phyloP scores from a whole-genome alignment of 2,888 invertebrate genomes.

The Elysia crispata region DNA sequence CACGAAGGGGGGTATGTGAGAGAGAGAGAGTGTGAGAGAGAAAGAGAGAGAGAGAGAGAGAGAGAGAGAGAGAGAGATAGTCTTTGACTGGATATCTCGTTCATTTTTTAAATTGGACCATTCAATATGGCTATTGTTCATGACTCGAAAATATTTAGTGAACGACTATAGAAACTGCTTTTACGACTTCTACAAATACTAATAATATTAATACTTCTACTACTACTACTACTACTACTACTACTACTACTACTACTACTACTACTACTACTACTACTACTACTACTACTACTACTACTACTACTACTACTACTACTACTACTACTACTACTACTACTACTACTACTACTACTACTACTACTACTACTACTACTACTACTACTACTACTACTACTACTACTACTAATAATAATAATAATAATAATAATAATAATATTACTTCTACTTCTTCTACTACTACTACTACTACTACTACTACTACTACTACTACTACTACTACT shows the following conservation, averaged over 20 bases:
- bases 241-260: slow-evolving; percentile 1
- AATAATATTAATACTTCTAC: background rate
- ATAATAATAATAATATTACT: background rate
- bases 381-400: slow-evolving; percentile 6
- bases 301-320: background rate
- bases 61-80: too few species aligned
- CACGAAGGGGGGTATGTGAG: too few species aligned
- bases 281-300: background rate
- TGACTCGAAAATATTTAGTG: background rate
- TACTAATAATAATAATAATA: too few species aligned
- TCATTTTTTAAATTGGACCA: too few species aligned
- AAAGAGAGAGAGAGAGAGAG: too few species aligned
- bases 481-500: background rate
- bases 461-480: background rate
- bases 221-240: background rate
- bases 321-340: background rate
- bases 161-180: background rate
- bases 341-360: slow-evolving; percentile 5
- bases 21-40: too few species aligned
- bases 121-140: too few species aligned
- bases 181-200: background rate
- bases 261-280: background rate
- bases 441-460: background rate
- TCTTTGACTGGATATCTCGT: too few species aligned
- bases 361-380: slow-evolving; percentile 2